Evolutionary conservation across 2,113 vertebrate genomes (phyloP).

Genomic region (Vulpes lagopus): DNA sequence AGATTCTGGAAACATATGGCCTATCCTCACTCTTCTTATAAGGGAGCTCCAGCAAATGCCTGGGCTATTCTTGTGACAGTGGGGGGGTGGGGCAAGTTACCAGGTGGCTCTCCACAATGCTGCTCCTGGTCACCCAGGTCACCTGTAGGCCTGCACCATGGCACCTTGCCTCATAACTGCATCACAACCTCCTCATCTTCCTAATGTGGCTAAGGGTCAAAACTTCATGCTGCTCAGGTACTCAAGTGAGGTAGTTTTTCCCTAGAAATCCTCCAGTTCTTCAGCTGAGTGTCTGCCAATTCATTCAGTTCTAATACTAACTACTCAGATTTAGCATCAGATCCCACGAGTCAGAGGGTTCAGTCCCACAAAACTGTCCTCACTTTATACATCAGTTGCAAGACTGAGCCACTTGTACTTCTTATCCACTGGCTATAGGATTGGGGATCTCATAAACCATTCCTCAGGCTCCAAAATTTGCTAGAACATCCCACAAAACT

Average conservation of each 20-base stretch:
- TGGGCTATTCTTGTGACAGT: neutral
- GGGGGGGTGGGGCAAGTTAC: neutral
- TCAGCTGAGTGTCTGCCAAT: too few relatives aligned
- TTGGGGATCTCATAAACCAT: too few relatives aligned
- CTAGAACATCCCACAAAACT: neutral
- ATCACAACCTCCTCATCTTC: rapidly evolving
- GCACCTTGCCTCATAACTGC: too few relatives aligned
- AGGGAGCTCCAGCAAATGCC: too few relatives aligned
- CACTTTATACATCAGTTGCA: neutral
- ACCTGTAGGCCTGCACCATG: too few relatives aligned
- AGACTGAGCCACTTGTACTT: neutral
- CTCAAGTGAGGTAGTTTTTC: neutral
- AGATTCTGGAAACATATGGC: neutral
- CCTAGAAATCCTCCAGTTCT: neutral
- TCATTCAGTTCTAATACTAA: neutral
- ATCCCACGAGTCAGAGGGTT: neutral
- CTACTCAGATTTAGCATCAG: neutral
- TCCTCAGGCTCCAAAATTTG: neutral
- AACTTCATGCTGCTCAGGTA: neutral
- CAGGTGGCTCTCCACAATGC: rapidly evolving
- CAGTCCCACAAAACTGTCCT: neutral
- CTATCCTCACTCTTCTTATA: neutral
- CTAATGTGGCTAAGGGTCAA: neutral
- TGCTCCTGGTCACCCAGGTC: too few relatives aligned
- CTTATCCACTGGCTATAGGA: too few relatives aligned